Percentiles rank a stretch among this genome's conserved stretches.
These are phyloP conservation scores for Oceanodroma tethys DNA, from an alignment of 2,113 vertebrate genomes.

Conservation along the genomic window DNA sequence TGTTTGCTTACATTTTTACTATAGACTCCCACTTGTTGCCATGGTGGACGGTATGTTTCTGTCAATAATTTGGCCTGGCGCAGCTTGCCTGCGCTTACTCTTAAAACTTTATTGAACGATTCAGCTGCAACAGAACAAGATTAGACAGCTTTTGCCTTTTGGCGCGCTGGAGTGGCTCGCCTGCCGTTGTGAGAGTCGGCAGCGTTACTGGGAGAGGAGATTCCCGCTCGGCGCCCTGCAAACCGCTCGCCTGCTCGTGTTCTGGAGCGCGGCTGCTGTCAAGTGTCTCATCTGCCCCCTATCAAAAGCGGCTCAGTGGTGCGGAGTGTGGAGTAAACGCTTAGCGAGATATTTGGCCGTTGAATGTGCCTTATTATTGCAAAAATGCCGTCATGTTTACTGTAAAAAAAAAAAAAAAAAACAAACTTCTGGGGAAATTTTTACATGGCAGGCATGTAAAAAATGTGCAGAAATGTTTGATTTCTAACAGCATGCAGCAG, in stretches of 20 bases:
- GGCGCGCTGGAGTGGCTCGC: constrained; percentile 63
- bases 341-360: neutral
- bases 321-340: neutral
- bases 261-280: constrained; percentile 24
- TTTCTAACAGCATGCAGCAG: neutral
- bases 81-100: constrained; percentile 66
- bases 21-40: constrained; percentile 77
- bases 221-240: constrained; percentile 29
- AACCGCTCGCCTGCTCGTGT: neutral
- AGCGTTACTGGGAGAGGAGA: constrained; percentile 50
- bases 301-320: neutral
- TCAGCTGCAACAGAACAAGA: constrained; percentile 68
- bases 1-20: constrained; percentile 79
- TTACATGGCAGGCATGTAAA: neutral
- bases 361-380: neutral
- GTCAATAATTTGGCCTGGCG: constrained; percentile 78
- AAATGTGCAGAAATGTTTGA: neutral
- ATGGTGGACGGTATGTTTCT: constrained; percentile 76
- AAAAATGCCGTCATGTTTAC: neutral
- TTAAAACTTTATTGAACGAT: constrained; percentile 73
- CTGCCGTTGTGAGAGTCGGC: constrained; percentile 50
- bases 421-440: neutral
- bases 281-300: constrained; percentile 27
- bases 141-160: constrained; percentile 70
- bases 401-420: neutral